Evolutionary conservation across 1,140 invertebrate species (phyloP), one percentile per base, ranked within the genome.

Genomic region (Nomia melanderi): DNA sequence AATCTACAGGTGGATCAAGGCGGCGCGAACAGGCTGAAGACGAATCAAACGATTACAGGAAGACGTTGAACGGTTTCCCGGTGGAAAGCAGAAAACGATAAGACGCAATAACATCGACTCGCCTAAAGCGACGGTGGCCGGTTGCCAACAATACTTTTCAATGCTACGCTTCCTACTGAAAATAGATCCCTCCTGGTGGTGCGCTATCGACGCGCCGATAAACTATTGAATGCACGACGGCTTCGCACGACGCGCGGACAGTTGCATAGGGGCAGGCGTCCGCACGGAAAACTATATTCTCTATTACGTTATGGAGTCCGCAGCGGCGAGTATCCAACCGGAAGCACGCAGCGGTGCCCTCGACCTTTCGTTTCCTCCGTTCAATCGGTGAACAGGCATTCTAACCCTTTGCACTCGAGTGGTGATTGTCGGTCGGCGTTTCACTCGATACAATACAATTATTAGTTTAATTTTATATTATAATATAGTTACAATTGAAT

Each of bases 331-430:
- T 63, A 78, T 60, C 80, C 75, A 56, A 67, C 83, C 84, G 84
- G 84, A 86, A 86, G 41, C 62, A 83, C 84, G 83, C 80, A 77
- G 60, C 64, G 70, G 71, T 81, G 74, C 77, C 75, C 83, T 71
- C 77, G 73, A 53, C 72, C 63, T 79, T 80, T 78, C 70, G 74
- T 71, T 77, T 82, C 54, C 66, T 59, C 41, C 9, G 50, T 29
- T 54, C 63, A 60, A 85, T 81, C 69, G 65, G 41, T 50, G 62
- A 60, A 50, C 44, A 65, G 44, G 36, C 56, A 23, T 57, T 41
- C 47, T 50, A 33, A 14, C n/a, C 39, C 17, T n/a, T n/a, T n/a
- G n/a, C n/a, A n/a, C n/a, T n/a, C n/a, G n/a, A n/a, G n/a, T n/a
- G n/a, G n/a, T n/a, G n/a, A n/a, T n/a, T n/a, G n/a, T n/a, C n/a